A percentile compares a stretch with the other conserved stretches of the same genome.
Conservation (phyloP, 2,113 vertebrate species). For the Chloroceryle aenea region DNA sequence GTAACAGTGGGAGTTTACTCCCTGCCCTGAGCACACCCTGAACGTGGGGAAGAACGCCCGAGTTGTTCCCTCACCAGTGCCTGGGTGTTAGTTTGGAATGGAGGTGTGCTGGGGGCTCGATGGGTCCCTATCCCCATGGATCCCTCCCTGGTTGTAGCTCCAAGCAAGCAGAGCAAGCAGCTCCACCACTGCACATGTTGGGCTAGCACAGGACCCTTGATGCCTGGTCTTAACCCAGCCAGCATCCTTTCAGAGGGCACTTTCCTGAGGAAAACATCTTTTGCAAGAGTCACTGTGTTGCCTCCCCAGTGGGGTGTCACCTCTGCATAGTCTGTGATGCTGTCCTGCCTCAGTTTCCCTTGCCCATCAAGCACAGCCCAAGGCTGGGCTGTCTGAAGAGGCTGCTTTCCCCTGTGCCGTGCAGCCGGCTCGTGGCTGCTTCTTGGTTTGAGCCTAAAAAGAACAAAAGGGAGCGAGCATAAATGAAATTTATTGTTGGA, state of each 20-base stretch:
- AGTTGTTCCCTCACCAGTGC: fast-evolving
- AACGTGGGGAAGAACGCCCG: fast-evolving
- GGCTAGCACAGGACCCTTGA: not conserved
- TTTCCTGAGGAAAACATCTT: not conserved
- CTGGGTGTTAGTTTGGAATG: not conserved
- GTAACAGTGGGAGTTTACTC: not conserved
- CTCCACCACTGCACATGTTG: fast-evolving
- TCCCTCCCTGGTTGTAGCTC: fast-evolving
- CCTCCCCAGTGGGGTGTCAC: fast-evolving
- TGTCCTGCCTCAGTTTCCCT: not conserved
- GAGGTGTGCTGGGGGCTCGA: not conserved
- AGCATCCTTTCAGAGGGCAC: not conserved
- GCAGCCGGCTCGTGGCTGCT: not conserved
- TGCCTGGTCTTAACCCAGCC: not conserved
- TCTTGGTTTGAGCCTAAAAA: slow-evolving; percentile 39
- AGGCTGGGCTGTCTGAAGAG: not conserved
- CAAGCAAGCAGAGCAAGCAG: not conserved
- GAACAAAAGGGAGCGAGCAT: slow-evolving; percentile 49
- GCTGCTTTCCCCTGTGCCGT: not conserved
- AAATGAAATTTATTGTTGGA: slow-evolving; percentile 65
- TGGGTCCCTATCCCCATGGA: not conserved
- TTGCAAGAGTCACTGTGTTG: not conserved
- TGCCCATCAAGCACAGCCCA: fast-evolving
- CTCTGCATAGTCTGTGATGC: not conserved
- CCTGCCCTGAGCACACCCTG: not conserved